Percentiles rank a stretch among this genome's conserved stretches.
phyloP scores from a whole-genome alignment of 2,888 invertebrate species.

The Pollenia amentaria region DNA sequence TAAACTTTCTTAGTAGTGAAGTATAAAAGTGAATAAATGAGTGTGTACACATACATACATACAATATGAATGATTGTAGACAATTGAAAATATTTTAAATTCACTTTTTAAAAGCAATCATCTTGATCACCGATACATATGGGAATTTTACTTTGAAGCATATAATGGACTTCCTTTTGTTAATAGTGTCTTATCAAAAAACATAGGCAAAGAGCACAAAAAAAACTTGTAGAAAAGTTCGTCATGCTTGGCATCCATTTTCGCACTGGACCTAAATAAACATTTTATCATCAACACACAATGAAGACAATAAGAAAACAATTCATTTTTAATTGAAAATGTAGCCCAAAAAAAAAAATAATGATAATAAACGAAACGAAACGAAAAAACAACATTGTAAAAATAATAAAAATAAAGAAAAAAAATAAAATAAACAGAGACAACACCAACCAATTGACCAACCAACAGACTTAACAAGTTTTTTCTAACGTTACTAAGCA shows the following conservation, averaged over 20 bases:
- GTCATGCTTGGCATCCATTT: conserved; percentile 73
- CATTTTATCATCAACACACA: conserved; percentile 66
- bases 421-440: conserved; percentile 19
- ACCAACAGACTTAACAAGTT: conserved; percentile 45
- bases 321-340: conserved; percentile 85
- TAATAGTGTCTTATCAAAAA: conserved; percentile 56
- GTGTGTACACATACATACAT: neutral
- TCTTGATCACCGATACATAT: conserved; percentile 67
- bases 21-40: conserved; percentile 12
- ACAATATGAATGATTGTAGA: neutral
- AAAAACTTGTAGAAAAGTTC: conserved; percentile 66
- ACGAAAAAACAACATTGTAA: conserved; percentile 65
- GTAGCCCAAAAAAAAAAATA: conserved; percentile 43
- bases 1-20: conserved; percentile 22
- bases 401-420: conserved; percentile 63
- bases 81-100: conserved; percentile 36
- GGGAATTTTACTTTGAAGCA: conserved; percentile 62
- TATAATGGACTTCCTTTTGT: conserved; percentile 67
- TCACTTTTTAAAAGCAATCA: conserved; percentile 69
- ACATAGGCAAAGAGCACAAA: conserved; percentile 8
- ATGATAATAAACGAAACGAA: conserved; percentile 45
- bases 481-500: neutral
- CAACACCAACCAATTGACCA: conserved; percentile 62
- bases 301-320: conserved; percentile 82
- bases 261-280: conserved; percentile 75